Base-by-base conservation (phyloP, 92 coral and sea anemone genomes). In the Zoanthus gigantus region DNA sequence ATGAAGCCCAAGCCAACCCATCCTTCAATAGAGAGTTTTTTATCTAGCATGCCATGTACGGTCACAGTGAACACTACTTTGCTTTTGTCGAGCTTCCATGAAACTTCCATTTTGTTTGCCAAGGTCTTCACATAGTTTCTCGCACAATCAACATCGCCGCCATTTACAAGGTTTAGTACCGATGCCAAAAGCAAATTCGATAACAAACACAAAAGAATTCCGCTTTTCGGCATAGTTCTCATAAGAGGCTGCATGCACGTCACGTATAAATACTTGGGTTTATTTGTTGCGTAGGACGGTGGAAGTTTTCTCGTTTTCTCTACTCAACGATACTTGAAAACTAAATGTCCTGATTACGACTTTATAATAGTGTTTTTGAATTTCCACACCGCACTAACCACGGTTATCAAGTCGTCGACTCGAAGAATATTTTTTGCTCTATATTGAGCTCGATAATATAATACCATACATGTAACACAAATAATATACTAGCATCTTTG, bases 1-100 rank as follows among this genome's bases (percentile, higher is more conserved):
- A 91, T 76, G 72, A 94, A 94, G 13, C 98, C 98, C 15, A 94
- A 31, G 17, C 92, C 68, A 75, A 92, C 73, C 98, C 98, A 94
- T 0, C 98, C 98, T 79, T 90, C 45, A 23, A 81, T 66, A 4
- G 23, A 12, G 2, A 0, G 3, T 0, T 23, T 6, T 9, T 17
- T 65, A 46, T 47, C 30, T 44, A 81, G 46, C 75, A 81, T 81
- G 11, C 75, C 75, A 47, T 66, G 75, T 14, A 81, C 85, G 3
- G 46, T 47, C n/a, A 81, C 85, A 1, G 63, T 66, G 50, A 81
- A 81, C 17, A 81, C 58, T 6, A 81, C 47, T 10, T 81, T 81
- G 23, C 60, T 60, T 46, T 81, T 66, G 85, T 67, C 75, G 23
- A 67, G 13, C 61, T 66, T 81, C 85, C 85, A 81, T 5, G 85